These are phyloP conservation scores for Leontopithecus rosalia DNA, from an alignment of 2,797 vertebrate species.

Conservation along the genomic window DNA sequence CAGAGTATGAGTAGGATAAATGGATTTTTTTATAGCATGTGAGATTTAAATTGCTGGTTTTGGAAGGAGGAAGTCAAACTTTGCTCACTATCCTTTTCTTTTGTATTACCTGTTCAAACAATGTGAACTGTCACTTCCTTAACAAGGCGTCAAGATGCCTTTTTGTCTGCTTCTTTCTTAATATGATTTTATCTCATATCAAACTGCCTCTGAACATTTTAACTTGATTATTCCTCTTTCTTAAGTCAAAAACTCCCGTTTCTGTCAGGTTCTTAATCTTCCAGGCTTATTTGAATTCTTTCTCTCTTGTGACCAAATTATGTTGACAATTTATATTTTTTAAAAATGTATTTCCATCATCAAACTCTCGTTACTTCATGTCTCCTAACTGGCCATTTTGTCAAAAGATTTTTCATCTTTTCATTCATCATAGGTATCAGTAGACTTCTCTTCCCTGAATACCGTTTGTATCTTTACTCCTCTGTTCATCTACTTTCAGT, in stretches of 20 bases:
- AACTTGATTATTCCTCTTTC: background rate
- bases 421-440: background rate
- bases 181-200: background rate
- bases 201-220: background rate
- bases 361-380: background rate
- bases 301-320: background rate
- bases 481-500: background rate
- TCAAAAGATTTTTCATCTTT: background rate
- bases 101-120: background rate
- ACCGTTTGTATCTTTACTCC: background rate
- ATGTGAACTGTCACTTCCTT: background rate
- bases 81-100: constrained; percentile 20
- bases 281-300: background rate
- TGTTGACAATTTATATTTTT: background rate
- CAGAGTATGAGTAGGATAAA: background rate
- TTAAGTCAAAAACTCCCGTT: background rate
- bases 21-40: background rate
- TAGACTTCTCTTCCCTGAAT: background rate
- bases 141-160: background rate
- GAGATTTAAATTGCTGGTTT: background rate
- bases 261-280: constrained; percentile 23
- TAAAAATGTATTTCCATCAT: background rate
- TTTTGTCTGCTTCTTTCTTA: background rate
- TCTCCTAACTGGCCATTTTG: background rate
- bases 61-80: background rate